A percentile compares a stretch with the other conserved stretches of the same genome.
phyloP scores from a whole-genome alignment of 2,797 vertebrate species.

The Mormyrops boulengeri region DNA sequence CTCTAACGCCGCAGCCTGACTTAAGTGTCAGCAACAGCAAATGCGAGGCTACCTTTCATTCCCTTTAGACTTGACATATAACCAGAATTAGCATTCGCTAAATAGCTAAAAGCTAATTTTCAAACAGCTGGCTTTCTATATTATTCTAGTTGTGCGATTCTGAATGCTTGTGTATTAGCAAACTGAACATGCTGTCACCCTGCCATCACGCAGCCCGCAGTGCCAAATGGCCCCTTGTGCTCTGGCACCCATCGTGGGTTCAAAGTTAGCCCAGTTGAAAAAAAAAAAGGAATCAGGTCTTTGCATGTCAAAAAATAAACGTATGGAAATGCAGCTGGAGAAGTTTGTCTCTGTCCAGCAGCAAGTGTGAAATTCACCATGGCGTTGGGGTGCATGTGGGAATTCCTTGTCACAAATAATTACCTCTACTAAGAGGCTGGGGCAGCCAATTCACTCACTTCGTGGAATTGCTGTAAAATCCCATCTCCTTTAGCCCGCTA shows the following conservation, averaged over 20 bases:
- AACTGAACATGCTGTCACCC: background rate
- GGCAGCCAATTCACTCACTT: conserved; percentile 43
- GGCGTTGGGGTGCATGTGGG: conserved; percentile 62
- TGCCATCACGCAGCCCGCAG: background rate
- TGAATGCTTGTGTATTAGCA: background rate
- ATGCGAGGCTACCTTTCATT: background rate
- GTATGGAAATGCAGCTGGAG: conserved; percentile 10
- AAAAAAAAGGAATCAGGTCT: background rate
- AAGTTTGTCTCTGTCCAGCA: conserved; percentile 47
- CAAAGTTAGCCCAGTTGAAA: background rate
- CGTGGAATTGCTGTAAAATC: background rate
- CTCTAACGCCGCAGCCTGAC: background rate
- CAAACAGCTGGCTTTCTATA: background rate
- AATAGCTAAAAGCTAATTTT: background rate
- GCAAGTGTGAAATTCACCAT: conserved; percentile 63
- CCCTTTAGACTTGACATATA: background rate
- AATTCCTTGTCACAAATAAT: conserved; percentile 72
- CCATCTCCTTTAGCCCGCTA: background rate
- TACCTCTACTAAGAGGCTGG: conserved; percentile 62
- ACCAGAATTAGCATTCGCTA: conserved; percentile 1
- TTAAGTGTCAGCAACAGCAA: background rate
- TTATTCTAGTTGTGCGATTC: background rate
- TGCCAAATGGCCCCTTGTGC: background rate
- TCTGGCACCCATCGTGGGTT: background rate
- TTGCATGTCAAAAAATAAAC: background rate